phyloP scores from a whole-genome alignment of 1,140 invertebrate genomes.

The Drosophila kikkawai region DNA sequence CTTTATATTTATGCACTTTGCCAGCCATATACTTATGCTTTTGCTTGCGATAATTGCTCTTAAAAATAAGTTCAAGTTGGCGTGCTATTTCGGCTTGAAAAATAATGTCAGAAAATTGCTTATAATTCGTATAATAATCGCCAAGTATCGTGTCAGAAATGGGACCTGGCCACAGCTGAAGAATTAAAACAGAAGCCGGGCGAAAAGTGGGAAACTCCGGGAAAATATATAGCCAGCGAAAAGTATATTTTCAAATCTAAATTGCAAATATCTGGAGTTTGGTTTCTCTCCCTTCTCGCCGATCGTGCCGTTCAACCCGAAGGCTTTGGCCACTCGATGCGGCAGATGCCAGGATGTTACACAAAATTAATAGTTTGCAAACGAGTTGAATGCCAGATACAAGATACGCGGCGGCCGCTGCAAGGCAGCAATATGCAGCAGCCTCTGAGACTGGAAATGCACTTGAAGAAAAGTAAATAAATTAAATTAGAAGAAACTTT shows the following conservation, averaged over 20 bases:
- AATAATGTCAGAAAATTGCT: conserved; percentile 36
- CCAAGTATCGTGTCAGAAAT: conserved; percentile 30
- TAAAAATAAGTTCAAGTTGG: conserved; percentile 36
- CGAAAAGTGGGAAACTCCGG: conserved; percentile 2
- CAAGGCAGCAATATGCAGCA: conserved; percentile 34
- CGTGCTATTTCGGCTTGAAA: conserved; percentile 19
- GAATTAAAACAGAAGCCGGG: conserved; percentile 26
- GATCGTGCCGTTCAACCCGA: conserved; percentile 56
- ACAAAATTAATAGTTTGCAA: conserved; percentile 81
- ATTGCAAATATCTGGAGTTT: conserved; percentile 54
- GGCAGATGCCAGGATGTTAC: conserved; percentile 74
- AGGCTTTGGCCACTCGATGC: conserved; percentile 61
- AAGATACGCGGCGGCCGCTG: conserved; percentile 64
- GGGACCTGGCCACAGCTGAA: not conserved
- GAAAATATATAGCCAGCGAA: conserved; percentile 20
- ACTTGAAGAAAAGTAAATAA: not conserved
- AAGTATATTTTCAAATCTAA: conserved; percentile 55
- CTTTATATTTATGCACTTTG: conserved; percentile 21
- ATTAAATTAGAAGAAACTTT: fast-evolving
- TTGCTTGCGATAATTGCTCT: conserved; percentile 15
- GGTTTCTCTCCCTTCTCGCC: conserved; percentile 20
- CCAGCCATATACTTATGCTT: conserved; percentile 17
- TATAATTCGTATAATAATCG: conserved; percentile 39
- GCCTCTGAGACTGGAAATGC: conserved; percentile 13
- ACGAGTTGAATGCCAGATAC: conserved; percentile 80